Evolutionary conservation across 2,113 vertebrate species (phyloP).

Genomic region (Phyllopteryx taeniolatus): DNA sequence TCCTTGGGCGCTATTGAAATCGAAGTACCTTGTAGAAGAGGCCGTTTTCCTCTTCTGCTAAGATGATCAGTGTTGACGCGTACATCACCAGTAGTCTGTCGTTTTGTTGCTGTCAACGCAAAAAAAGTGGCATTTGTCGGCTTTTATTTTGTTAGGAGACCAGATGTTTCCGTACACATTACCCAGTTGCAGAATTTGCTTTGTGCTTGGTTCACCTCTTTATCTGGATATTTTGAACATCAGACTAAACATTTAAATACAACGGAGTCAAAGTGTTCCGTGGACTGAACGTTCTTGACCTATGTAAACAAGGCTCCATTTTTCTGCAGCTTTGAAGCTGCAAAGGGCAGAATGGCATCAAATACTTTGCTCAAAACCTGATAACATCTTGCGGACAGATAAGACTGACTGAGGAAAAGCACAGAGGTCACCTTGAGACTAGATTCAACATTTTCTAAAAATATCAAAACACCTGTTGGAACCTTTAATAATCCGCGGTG

Average conservation of each 20-base stretch:
- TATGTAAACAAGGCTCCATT: neutral
- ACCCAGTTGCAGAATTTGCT: neutral
- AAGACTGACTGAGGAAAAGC: constrained; percentile 1
- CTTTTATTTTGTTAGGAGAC: neutral
- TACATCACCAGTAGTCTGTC: constrained; percentile 88
- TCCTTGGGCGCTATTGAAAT: neutral
- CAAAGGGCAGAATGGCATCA: neutral
- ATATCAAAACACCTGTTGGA: neutral
- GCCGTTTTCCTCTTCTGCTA: constrained; percentile 79
- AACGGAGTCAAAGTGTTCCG: neutral
- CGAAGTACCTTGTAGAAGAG: constrained; percentile 86
- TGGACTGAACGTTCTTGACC: neutral
- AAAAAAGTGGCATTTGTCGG: constrained; percentile 14
- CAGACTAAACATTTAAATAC: neutral
- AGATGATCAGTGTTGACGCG: constrained; percentile 84
- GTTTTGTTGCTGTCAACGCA: constrained; percentile 79
- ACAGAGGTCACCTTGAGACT: constrained; percentile 6
- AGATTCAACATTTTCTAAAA: neutral
- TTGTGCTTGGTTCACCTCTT: neutral
- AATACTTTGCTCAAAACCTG: constrained; percentile 1
- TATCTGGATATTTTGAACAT: neutral
- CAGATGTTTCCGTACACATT: neutral
- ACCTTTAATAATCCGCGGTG: constrained; percentile 22
- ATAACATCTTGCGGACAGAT: constrained; percentile 14
- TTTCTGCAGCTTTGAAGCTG: constrained; percentile 10